Conservation (phyloP, 2,797 vertebrate genomes). For the Sciurus carolinensis region DNA sequence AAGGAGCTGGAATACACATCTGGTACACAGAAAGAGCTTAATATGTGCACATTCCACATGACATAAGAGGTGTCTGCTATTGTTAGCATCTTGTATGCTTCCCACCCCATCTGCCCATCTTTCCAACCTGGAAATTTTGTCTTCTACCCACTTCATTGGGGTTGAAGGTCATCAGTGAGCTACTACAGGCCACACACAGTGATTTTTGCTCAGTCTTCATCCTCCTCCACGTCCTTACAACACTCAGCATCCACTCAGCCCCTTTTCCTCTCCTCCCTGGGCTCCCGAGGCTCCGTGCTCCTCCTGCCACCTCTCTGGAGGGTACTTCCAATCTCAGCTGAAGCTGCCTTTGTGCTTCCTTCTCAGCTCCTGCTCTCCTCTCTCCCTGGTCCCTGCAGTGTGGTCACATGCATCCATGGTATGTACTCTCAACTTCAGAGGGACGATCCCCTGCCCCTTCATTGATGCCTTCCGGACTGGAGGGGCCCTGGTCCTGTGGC, state of each 20-base stretch:
- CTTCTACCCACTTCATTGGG: not conserved
- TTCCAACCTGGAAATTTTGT: rapidly evolving
- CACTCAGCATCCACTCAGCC: rapidly evolving
- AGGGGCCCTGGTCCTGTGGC: no score
- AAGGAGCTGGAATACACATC: not conserved
- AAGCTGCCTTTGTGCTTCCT: not conserved
- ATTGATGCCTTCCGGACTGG: rapidly evolving
- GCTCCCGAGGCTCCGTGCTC: rapidly evolving
- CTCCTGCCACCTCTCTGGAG: no score
- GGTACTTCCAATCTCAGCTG: not conserved
- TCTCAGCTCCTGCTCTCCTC: not conserved
- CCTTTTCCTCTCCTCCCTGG: no score
- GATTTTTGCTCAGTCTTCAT: not conserved
- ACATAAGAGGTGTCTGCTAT: rapidly evolving
- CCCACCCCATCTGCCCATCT: not conserved
- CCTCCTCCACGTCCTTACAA: not conserved
- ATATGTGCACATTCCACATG: no score
- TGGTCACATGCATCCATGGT: not conserved
- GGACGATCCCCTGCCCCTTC: no score
- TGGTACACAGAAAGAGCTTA: no score
- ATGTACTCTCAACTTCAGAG: no score
- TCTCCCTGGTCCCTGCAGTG: not conserved
- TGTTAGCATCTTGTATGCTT: not conserved
- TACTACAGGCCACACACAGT: no score
- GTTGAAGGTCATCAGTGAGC: not conserved